phyloP scores from a whole-genome alignment of 2,888 invertebrate genomes.

The Rhingia campestris region DNA sequence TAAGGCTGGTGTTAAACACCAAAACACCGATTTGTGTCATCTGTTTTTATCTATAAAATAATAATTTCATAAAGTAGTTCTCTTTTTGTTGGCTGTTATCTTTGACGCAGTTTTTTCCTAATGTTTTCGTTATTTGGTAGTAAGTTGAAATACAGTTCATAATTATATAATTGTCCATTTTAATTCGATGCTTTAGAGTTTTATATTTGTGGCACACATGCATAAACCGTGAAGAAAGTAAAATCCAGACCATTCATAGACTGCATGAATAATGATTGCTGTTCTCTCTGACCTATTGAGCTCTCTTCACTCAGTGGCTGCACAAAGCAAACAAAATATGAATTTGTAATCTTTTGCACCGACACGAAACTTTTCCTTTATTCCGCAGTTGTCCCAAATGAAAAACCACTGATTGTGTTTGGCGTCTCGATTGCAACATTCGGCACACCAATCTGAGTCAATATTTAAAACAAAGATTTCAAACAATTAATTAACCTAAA shows the following conservation, averaged over 20 bases:
- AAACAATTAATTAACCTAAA: neutral
- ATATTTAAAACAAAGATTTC: neutral
- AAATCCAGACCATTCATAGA: constrained; percentile 7
- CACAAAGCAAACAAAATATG: constrained; percentile 28
- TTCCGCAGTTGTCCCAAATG: neutral
- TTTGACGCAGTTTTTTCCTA: neutral
- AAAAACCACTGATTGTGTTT: constrained; percentile 13
- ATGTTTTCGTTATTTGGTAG: neutral
- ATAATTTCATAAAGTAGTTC: constrained; percentile 6
- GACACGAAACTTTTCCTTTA: neutral
- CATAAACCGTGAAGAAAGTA: neutral
- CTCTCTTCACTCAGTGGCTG: constrained; percentile 18
- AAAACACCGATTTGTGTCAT: constrained; percentile 4
- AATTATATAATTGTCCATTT: constrained; percentile 18
- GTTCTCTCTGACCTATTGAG: constrained; percentile 53
- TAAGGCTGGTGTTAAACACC: neutral
- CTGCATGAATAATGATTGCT: constrained; percentile 1
- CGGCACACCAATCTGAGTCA: neutral
- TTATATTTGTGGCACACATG: too few species aligned
- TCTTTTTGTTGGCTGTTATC: constrained; percentile 1
- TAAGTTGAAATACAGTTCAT: neutral
- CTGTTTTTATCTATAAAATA: constrained; percentile 34
- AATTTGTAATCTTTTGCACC: constrained; percentile 11
- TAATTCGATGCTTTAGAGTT: too few species aligned
- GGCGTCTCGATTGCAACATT: neutral